Base-by-base conservation (phyloP, 1,140 invertebrate genomes). In the Archivesica marissinica region DNA sequence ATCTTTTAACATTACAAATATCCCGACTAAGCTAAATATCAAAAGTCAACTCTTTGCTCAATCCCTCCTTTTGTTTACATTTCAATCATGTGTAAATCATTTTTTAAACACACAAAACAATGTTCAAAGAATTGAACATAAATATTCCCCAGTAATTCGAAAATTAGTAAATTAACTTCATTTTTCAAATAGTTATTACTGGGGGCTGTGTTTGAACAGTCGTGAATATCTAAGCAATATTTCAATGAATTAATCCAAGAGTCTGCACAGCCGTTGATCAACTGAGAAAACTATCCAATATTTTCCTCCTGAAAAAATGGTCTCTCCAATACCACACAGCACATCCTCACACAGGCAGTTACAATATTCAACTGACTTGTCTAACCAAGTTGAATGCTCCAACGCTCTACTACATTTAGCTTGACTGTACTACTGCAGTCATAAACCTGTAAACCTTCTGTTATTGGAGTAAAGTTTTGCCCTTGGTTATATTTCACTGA, bases 401-500 rank as follows among this genome's bases (percentile, higher is more conserved):
- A 50, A 72, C 50, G 68, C 68, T 47, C 50, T 44, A 72, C 68
- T 72, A 33, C 50, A 9, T 41, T n/a, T 23, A 17, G 28, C 66
- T n/a, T 70, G 23, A 70, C 41, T 72, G 66, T 66, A 66, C 56
- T 33, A 68, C 64, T 3, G 20, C 9, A 68, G 56, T 68, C 33
- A 23, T 44, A 47, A 68, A 72, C 6, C 15, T 17, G 11, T 50
- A 47, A 52, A 44, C 68, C 25, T 72, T 44, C 66, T 70, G 39
- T 44, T 50, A 7, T 23, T 2, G 25, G 33, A 20, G 39, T 15
- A 30, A 50, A 72, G 25, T 47, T 72, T 72, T 72, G 68, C 68
- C 68, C n/a, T 72, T 72, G 68, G 68, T 72, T 44, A 72, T 52
- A 72, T 72, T 72, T 72, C 68, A 47, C 59, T 47, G 68, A 47